Percentiles rank a stretch among this genome's conserved stretches.
phyloP scores from a whole-genome alignment of 2,888 invertebrate genomes.

The Atrina japonica region DNA sequence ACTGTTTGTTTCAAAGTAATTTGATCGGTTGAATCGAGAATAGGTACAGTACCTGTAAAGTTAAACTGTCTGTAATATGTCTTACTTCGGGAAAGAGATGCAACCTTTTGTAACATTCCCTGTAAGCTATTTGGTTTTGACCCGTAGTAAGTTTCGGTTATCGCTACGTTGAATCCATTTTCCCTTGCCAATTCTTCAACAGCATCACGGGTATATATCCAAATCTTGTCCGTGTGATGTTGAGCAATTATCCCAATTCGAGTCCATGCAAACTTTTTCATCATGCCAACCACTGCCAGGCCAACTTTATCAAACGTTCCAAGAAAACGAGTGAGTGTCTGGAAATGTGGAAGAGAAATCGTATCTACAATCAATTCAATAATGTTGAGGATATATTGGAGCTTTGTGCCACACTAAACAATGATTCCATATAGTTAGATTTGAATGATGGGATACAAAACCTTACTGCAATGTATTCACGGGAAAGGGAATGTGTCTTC shows the following conservation, averaged over 20 bases:
- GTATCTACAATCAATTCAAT: no score
- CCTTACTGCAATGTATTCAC: no score
- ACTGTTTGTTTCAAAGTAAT: no score
- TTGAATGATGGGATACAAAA: no score
- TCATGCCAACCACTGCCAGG: conserved; percentile 42
- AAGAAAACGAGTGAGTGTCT: conserved; percentile 60
- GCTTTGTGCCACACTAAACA: no score
- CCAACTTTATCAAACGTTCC: conserved; percentile 65
- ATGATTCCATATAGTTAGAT: no score
- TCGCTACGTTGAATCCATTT: conserved; percentile 40
- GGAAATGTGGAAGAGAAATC: no score
- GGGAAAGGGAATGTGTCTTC: no score
- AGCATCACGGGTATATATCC: conserved; percentile 51
- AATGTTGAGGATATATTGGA: no score
- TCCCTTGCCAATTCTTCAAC: conserved; percentile 23
- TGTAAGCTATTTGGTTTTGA: conserved; percentile 17
- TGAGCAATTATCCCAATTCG: conserved; percentile 53
- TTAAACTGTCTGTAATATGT: neutral
- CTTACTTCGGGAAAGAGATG: conserved; percentile 49
- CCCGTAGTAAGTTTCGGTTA: conserved; percentile 21
- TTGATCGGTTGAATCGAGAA: neutral
- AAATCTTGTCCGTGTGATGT: conserved; percentile 51
- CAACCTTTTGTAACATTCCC: conserved; percentile 36
- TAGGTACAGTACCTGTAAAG: neutral
- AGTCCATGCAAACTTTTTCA: conserved; percentile 47